A percentile compares a stretch with the other conserved stretches of the same genome.
Evolutionary conservation across 2,113 vertebrate species (phyloP).

Genomic region (Sakesphorus luctuosus): DNA sequence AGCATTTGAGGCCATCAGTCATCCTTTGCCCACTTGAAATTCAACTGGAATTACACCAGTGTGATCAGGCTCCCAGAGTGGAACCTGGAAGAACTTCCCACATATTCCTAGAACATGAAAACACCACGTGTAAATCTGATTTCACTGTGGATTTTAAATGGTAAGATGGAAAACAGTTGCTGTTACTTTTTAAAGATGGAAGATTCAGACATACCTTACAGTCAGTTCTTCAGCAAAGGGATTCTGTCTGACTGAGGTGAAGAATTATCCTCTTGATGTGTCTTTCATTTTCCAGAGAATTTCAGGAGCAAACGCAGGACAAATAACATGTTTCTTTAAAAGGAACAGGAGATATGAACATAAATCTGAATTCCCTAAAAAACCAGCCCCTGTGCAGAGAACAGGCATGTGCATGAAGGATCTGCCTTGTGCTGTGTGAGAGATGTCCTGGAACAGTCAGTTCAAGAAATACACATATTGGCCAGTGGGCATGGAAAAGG

Average conservation of each 20-base stretch:
- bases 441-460: background rate
- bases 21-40: background rate
- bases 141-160: background rate
- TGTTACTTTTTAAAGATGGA: background rate
- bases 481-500: background rate
- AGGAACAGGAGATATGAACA: background rate
- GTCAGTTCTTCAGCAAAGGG: background rate
- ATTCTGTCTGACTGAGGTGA: background rate
- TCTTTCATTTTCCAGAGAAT: background rate
- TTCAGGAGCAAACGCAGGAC: background rate
- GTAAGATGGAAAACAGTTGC: background rate
- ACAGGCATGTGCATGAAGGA: background rate
- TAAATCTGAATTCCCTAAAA: background rate
- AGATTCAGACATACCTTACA: background rate
- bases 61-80: background rate
- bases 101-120: background rate
- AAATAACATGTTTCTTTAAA: background rate
- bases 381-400: background rate
- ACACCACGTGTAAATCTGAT: background rate
- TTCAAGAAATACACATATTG: background rate
- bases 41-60: background rate
- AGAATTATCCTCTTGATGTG: background rate
- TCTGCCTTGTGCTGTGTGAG: fast-evolving
- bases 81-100: background rate
- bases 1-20: conserved; percentile 3